Conservation (phyloP, 2,797 vertebrate genomes). For the Furcifer pardalis region DNA sequence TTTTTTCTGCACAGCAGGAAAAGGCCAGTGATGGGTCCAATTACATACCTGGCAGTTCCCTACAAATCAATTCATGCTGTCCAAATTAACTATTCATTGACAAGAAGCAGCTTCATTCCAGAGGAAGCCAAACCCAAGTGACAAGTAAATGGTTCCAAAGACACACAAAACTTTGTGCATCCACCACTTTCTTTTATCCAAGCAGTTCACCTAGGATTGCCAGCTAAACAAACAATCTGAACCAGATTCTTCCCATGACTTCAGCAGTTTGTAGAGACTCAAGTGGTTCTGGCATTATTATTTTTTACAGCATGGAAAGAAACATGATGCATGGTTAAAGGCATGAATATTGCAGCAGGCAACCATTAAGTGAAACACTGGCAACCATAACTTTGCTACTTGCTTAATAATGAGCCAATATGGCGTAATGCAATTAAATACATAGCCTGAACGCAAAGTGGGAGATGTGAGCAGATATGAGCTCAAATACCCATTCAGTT, state of each 20-base stretch:
- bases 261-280: background rate
- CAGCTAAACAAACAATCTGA: background rate
- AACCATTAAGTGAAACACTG: background rate
- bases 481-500: background rate
- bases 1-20: too few relatives aligned
- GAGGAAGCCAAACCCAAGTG: too few relatives aligned
- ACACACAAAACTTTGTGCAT: background rate
- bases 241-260: background rate
- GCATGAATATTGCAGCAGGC: background rate
- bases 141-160: background rate
- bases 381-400: background rate
- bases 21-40: too few relatives aligned
- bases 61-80: background rate
- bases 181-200: background rate
- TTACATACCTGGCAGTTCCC: background rate
- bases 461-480: background rate
- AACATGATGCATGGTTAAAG: background rate
- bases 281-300: background rate
- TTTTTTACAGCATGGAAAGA: background rate
- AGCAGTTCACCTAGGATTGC: background rate
- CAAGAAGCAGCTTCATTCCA: background rate
- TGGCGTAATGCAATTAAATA: background rate
- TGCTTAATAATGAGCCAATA: background rate
- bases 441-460: too few relatives aligned
- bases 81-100: background rate